Base-by-base conservation (phyloP, 2,888 invertebrate species). In the Cataglyphis livida region DNA sequence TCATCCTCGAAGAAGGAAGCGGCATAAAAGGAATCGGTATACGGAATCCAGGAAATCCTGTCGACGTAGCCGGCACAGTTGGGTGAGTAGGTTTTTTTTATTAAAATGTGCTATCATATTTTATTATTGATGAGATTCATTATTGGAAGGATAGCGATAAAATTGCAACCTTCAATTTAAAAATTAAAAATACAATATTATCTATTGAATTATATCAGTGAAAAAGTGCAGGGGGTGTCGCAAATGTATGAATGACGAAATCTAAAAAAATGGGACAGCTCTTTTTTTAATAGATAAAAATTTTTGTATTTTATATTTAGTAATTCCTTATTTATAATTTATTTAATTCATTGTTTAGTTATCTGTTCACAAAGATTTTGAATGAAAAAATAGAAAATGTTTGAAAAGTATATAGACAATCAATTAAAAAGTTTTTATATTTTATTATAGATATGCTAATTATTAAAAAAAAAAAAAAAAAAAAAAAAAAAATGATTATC, bases 1-100 rank as follows among this genome's bases (percentile, higher is more conserved):
- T n/a, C 6, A 73, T 21, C 32, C 28, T 73, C 28, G 41, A 7
- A 73, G 12, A 61, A 41, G 9, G 12, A 21, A 41, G 25, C 54
- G 15, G 18, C 10, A 0, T 5, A 9, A 54, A 32, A 18, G 35
- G 28, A 73, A 25, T n/a, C 25, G 1, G 44, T 1, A 21, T 35
- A 5, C 25, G 15, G 44, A n/a, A 21, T 61, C 32, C 28, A 32
- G 28, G 32, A 74, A 3, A 61, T 6, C 57, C 41, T 7, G n/a
- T 5, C 15, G 41, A 41, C 15, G 12, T n/a, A 15, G 21, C 10
- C 32, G 32, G 15, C 32, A 5, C 18, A 35, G 32, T 32, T 44
- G 15, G 9, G 35, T 51, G 28, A 75, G 74, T 62, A 15, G 15
- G 18, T 41, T 62, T 75, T 48, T 48, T 3, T 74, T 74, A 48